These are phyloP conservation scores for Rutpela maculata DNA, from an alignment of 2,888 invertebrate genomes.

Conservation along the genomic window DNA sequence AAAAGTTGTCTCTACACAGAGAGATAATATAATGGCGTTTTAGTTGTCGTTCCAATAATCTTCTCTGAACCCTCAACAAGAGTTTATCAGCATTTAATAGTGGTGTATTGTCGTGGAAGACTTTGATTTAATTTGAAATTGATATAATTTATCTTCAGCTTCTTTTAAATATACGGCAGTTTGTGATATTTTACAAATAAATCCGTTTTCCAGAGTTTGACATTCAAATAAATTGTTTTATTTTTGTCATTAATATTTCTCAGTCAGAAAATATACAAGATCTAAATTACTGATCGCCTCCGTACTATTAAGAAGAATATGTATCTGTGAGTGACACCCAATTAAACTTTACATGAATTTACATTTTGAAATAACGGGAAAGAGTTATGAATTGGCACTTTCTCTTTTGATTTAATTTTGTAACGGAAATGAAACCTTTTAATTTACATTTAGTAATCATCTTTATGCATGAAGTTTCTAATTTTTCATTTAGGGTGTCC, in stretches of 20 bases:
- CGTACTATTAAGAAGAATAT: neutral
- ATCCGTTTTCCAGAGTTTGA: neutral
- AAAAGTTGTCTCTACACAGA: no score
- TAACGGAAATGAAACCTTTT: neutral
- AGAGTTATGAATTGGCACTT: neutral
- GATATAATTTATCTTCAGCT: no score
- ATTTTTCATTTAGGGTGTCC: neutral
- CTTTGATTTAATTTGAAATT: no score
- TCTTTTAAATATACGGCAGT: neutral
- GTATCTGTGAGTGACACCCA: constrained; percentile 3
- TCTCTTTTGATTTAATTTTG: neutral
- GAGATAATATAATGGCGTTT: no score
- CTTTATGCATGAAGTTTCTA: neutral
- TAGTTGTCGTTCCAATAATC: no score
- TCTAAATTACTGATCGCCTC: neutral
- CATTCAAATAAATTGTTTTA: neutral
- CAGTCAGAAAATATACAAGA: neutral
- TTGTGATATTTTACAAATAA: neutral
- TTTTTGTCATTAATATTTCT: neutral
- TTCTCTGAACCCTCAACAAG: no score
- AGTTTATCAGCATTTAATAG: no score
- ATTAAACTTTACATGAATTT: constrained; percentile 12
- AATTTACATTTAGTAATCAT: neutral
- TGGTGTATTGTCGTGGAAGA: no score
- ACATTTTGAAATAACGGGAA: neutral